Conservation (phyloP, 2,888 invertebrate genomes). For the Aporophyla lueneburgensis region DNA sequence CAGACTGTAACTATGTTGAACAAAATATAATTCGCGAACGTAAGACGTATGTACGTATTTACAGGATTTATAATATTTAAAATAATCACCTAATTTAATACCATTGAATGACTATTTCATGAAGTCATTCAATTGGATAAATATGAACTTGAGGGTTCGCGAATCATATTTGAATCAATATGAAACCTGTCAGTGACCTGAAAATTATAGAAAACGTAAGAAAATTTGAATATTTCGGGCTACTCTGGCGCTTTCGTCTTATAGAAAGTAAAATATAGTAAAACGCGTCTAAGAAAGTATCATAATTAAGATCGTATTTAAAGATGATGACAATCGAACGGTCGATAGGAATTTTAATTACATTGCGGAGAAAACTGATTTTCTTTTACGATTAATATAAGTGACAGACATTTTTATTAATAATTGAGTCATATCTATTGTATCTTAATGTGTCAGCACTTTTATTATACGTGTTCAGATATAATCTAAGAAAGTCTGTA, state of each 20-base stretch:
- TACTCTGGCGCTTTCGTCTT: neutral
- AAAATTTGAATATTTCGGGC: too few species aligned
- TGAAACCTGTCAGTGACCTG: too few species aligned
- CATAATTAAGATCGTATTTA: conserved; percentile 53
- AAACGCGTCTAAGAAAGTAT: conserved; percentile 59
- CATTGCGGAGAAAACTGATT: conserved; percentile 67
- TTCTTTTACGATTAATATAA: conserved; percentile 57
- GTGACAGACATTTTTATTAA: conserved; percentile 31
- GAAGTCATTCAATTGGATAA: too few species aligned
- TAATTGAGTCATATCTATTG: conserved; percentile 37
- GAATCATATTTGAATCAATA: too few species aligned
- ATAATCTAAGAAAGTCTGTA: conserved; percentile 26
- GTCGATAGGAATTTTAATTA: conserved; percentile 78
- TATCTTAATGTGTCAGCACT: conserved; percentile 27
- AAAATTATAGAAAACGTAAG: too few species aligned
- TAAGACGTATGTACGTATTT: too few species aligned
- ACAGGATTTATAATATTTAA: too few species aligned
- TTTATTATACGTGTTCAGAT: conserved; percentile 17
- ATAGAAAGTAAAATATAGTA: conserved; percentile 37
- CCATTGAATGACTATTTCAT: too few species aligned
- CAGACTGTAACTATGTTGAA: too few species aligned
- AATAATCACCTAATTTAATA: too few species aligned
- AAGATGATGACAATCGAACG: conserved; percentile 69
- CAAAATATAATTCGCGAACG: too few species aligned
- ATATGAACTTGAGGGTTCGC: too few species aligned